Evolutionary conservation across 2,113 vertebrate species (phyloP).

Genomic region (Acrocephalus kingi): DNA sequence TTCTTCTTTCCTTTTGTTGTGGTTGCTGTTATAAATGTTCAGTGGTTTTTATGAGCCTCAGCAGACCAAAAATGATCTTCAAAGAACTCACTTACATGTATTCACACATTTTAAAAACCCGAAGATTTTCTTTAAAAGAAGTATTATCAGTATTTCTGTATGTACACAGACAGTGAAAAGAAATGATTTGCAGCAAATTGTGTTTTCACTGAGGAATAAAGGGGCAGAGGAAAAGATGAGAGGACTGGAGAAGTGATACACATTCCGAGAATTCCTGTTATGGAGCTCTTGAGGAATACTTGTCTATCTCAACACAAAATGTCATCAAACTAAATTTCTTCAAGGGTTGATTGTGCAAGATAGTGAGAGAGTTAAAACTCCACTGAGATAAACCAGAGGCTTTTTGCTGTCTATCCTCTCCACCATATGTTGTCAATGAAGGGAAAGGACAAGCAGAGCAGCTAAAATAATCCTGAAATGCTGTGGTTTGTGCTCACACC

Average conservation of each 20-base stretch:
- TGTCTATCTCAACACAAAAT: neutral
- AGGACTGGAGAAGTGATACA: neutral
- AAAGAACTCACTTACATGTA: neutral
- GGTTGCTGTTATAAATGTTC: conserved; percentile 30
- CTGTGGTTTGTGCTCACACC: neutral
- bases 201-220: neutral
- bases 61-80: conserved; percentile 9
- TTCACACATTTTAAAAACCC: neutral
- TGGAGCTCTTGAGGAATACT: neutral
- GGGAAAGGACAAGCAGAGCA: neutral
- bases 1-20: conserved; percentile 10
- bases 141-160: neutral
- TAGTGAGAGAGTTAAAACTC: neutral
- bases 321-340: neutral
- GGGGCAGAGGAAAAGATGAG: neutral
- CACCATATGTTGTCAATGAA: neutral
- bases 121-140: neutral
- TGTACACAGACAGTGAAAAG: neutral
- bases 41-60: conserved; percentile 6
- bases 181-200: neutral
- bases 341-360: neutral
- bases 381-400: neutral
- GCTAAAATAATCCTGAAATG: neutral
- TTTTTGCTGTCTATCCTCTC: neutral
- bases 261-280: neutral